Evolutionary conservation across 2,888 invertebrate genomes (phyloP), one percentile per base, ranked within the genome.

Genomic region (Drosophila stalkeri): DNA sequence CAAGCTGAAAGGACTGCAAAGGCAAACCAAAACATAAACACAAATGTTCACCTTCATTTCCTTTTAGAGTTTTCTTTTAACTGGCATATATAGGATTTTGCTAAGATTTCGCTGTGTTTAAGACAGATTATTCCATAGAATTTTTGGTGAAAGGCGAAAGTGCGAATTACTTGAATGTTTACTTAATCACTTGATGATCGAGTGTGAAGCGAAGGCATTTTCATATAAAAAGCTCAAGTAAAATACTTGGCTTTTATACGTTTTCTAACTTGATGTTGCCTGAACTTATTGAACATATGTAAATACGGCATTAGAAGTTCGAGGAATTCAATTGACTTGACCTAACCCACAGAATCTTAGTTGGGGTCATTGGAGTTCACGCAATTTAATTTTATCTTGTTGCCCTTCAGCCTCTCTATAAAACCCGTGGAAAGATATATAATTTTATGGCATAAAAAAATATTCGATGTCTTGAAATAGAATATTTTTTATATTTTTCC

Each of bases 1-100:
- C 31, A 51, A 62, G 46, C 47, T 64, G 49, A 55, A 59, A 75
- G 64, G 78, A 39, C 44, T 65, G 14, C 11, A 7, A 5, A 54
- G 33, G 18, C 49, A 33, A 18, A 61, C 35, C n/a, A 61, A 37
- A 20, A 18, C 33, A 44, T 33, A 18, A 43, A 37, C 31, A 35
- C 64, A 64, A 72, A 64, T 55, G 47, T 33, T 23, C 54, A 39
- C 43, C 39, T 31, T 39, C 41, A 35, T 51, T 62, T 64, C 18
- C 51, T 51, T 35, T 35, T 8, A 20, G 18, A 33, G 18, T 18
- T 33, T 35, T 20, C 51, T 14, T 20, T 35, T 0, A 51, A 7
- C 33, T 11, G 12, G 5, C 18, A 33, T 12, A 14, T 18, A 31
- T 2, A n/a, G 31, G 18, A 31, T 12, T 49, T 18, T 3, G 0